Base-by-base conservation (phyloP, 2,797 vertebrate species). In the Pelobates cultripes region DNA sequence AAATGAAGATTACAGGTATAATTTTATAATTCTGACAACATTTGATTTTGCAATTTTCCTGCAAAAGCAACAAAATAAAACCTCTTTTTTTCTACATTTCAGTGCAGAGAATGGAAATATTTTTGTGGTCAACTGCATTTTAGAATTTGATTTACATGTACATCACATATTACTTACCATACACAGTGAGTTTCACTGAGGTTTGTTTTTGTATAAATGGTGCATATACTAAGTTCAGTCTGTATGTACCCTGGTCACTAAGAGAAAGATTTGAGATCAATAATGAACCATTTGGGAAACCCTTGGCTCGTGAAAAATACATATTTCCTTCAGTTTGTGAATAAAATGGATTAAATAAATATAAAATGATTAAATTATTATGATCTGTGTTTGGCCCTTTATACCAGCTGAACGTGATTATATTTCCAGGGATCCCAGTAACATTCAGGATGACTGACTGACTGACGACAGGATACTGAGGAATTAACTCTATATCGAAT, bases 91-190 rank as follows among this genome's bases (percentile, higher is more conserved):
- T n/a, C n/a, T n/a, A n/a, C n/a, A n/a, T n/a, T n/a, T n/a, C n/a
- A n/a, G n/a, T n/a, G n/a, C n/a, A 10, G 47, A 51, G 47, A 5
- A 10, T 51, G 47, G 10, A 10, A 51, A 6, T 51, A 6, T 51
- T 5, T 2, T 10, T 51, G 47, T 5, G 10, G 47, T 51, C 47
- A 6, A 6, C 10, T 51, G 47, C 47, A 51, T 51, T 5, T 51
- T 51, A 51, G 47, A 51, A 6, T 51, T 6, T 51, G 47, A 51
- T 3, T 6, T 6, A 51, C 10, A 51, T 51, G 5, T 5, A 51
- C 5, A 51, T 51, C 47, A 51, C 47, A 51, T 3, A 51, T 44
- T 53, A 81, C 80, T 76, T 40, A 81, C 80, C 80, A 71, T 76
- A 53, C 3, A 81, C 40, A 14, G 9, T 13, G 43, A 76, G 45